These are phyloP conservation scores for Delichon dasypus DNA, from an alignment of 2,797 vertebrate species.

Conservation along the genomic window DNA sequence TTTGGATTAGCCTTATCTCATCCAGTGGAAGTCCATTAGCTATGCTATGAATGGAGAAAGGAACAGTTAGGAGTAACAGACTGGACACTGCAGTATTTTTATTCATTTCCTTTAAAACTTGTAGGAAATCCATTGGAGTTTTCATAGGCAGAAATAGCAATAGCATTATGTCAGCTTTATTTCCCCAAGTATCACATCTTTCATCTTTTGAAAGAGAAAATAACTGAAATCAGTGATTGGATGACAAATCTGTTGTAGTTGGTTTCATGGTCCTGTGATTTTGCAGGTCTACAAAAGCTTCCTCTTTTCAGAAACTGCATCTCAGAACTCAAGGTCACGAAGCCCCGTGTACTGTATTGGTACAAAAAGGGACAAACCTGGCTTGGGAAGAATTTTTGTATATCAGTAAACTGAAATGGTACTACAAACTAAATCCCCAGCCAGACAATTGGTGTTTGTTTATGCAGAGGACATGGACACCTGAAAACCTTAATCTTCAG, in stretches of 20 bases:
- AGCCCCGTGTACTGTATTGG: neutral
- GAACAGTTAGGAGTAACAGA: neutral
- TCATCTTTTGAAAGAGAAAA: constrained; percentile 16
- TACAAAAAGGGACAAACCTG: neutral
- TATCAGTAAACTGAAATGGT: constrained; percentile 25
- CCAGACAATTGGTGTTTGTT: constrained; percentile 22
- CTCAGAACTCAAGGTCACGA: neutral
- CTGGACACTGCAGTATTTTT: neutral
- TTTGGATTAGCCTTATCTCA: constrained; percentile 5
- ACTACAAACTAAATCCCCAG: constrained; percentile 14
- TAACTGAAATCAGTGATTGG: neutral
- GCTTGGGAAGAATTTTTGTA: constrained; percentile 38
- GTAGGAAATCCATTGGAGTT: neutral
- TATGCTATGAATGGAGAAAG: neutral
- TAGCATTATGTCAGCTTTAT: neutral
- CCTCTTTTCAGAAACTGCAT: neutral
- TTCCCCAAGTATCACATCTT: neutral
- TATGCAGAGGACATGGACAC: constrained; percentile 9
- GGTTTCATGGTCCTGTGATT: constrained; percentile 14
- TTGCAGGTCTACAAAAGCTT: neutral
- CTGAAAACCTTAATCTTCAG: constrained; percentile 34
- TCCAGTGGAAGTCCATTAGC: neutral
- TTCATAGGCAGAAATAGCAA: neutral
- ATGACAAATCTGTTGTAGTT: constrained; percentile 29
- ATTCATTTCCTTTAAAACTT: neutral